These are phyloP conservation scores for Esperia sulphurella DNA, from an alignment of 2,888 invertebrate species.

Conservation along the genomic window DNA sequence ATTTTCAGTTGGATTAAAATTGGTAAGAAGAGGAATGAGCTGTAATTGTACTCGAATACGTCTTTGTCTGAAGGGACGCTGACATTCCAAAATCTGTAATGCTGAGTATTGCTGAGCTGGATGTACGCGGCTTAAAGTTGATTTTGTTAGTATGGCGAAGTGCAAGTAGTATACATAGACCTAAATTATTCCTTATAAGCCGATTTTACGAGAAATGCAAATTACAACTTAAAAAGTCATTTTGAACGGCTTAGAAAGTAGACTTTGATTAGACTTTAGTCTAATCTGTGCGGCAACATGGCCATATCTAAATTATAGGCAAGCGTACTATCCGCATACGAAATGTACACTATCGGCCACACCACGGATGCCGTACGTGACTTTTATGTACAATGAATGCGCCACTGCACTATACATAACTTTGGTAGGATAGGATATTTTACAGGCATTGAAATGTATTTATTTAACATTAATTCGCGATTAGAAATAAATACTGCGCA, in stretches of 20 bases:
- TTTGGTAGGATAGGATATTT: conserved; percentile 30
- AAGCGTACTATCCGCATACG: conserved; percentile 53
- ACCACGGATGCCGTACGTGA: conserved; percentile 50
- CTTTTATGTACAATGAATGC: conserved; percentile 34
- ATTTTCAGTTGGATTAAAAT: conserved; percentile 1
- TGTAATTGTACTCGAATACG: conserved; percentile 43
- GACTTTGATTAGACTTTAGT: conserved; percentile 22
- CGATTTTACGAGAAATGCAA: too few species aligned
- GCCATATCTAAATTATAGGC: conserved; percentile 50
- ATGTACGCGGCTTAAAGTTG: too few species aligned
- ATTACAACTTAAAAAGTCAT: neutral
- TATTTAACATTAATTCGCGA: neutral
- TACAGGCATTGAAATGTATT: conserved; percentile 32
- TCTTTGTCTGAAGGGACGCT: conserved; percentile 12
- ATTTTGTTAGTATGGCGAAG: too few species aligned
- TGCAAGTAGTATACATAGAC: too few species aligned
- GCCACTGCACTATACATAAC: conserved; percentile 39
- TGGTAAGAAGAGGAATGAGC: conserved; percentile 26
- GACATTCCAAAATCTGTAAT: too few species aligned
- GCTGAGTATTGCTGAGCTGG: too few species aligned
- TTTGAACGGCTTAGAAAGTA: neutral
- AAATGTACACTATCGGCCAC: conserved; percentile 54
- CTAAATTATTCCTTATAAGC: too few species aligned
- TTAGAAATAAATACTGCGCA: too few species aligned
- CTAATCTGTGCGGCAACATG: conserved; percentile 41